These are phyloP conservation scores for Melanotaenia nigrans DNA, from an alignment of 2,797 vertebrate genomes.

Conservation along the genomic window DNA sequence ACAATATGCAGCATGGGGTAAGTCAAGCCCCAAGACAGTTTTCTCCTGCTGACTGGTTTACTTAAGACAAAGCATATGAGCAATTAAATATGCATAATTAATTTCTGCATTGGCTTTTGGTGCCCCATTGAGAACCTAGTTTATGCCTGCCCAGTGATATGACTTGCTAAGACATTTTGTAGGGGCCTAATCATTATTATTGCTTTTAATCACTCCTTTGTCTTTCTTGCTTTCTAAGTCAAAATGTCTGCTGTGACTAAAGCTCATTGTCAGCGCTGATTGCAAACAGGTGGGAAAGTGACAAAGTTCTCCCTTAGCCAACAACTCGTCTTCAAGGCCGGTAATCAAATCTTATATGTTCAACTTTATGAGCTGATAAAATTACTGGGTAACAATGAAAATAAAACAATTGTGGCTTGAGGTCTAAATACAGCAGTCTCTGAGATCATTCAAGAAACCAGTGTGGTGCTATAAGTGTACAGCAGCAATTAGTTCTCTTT, in stretches of 20 bases:
- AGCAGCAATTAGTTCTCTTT: neutral
- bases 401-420: neutral
- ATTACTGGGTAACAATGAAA: neutral
- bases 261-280: neutral
- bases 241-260: conserved; percentile 6
- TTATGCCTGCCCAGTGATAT: neutral
- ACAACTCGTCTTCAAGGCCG: neutral
- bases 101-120: neutral
- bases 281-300: neutral
- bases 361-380: neutral
- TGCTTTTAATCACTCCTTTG: neutral
- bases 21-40: neutral
- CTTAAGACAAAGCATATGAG: neutral
- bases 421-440: neutral
- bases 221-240: neutral
- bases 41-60: neutral
- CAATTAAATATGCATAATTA: conserved; percentile 18
- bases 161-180: neutral
- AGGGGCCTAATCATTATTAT: neutral
- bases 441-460: neutral
- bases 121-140: neutral
- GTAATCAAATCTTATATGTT: neutral
- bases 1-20: neutral
- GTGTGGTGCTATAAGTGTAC: neutral
- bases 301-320: neutral